Conservation (phyloP, 1,140 invertebrate species). For the Melipona quadrifasciata region DNA sequence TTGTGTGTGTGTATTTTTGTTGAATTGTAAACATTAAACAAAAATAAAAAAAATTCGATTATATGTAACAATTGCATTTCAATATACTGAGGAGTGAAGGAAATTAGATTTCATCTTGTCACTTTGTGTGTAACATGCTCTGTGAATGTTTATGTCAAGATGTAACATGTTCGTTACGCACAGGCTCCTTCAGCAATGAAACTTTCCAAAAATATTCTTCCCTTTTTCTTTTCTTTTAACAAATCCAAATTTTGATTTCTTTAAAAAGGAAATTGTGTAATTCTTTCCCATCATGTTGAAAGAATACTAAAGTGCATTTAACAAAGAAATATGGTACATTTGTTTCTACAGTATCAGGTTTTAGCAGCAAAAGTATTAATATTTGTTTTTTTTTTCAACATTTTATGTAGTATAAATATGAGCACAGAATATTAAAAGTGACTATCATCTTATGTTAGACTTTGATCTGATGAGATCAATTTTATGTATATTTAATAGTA, state of each 20-base stretch:
- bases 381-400: background rate
- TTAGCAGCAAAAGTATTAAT: background rate
- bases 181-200: background rate
- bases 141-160: background rate
- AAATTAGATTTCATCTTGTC: background rate
- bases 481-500: too few species aligned
- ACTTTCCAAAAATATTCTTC: background rate
- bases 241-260: background rate
- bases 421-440: too few species aligned
- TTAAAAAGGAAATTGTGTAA: background rate
- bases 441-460: too few species aligned
- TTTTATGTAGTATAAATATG: background rate
- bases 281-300: background rate
- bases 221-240: background rate
- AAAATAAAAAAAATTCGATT: background rate
- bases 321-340: background rate
- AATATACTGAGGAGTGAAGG: background rate
- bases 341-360: background rate
- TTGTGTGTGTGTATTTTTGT: background rate
- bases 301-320: background rate
- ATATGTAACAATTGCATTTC: background rate
- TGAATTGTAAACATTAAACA: background rate
- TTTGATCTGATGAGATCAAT: too few species aligned
- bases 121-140: background rate
- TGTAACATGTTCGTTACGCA: background rate